phyloP scores from a whole-genome alignment of 1,140 invertebrate genomes.

The Cotesia glomerata region DNA sequence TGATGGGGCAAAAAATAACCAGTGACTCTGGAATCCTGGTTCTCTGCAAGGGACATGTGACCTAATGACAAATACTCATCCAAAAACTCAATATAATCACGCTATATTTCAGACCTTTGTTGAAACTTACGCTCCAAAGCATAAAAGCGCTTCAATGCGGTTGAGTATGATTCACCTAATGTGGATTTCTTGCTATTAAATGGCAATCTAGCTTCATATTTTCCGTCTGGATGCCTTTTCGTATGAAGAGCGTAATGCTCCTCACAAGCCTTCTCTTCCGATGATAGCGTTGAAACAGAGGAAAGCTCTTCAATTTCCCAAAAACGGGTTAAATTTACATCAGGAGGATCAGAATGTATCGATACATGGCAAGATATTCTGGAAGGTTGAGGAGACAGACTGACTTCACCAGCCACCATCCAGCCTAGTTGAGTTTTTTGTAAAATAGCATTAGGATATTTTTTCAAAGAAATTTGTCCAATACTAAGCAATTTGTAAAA shows the following conservation, averaged over 20 bases:
- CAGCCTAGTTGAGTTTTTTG: slow-evolving; percentile 36
- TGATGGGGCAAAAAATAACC: slow-evolving; percentile 28
- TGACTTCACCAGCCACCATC: slow-evolving; percentile 23
- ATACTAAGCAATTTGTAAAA: slow-evolving; percentile 45
- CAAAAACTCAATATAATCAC: slow-evolving; percentile 41
- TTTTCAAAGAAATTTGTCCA: slow-evolving; percentile 28
- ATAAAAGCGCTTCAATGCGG: slow-evolving; percentile 34
- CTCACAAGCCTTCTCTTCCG: slow-evolving; percentile 24
- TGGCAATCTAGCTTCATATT: slow-evolving; percentile 44
- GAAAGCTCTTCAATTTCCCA: slow-evolving; percentile 32
- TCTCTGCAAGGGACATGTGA: slow-evolving; percentile 10
- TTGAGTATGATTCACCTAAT: slow-evolving; percentile 41
- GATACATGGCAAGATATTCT: neutral
- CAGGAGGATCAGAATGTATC: neutral
- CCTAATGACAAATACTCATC: slow-evolving; percentile 38
- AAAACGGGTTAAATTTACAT: slow-evolving; percentile 28
- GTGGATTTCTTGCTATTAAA: slow-evolving; percentile 34
- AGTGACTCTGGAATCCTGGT: neutral
- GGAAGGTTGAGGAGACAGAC: neutral
- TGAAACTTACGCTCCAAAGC: slow-evolving; percentile 45
- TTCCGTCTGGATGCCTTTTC: slow-evolving; percentile 35
- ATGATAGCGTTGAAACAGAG: neutral
- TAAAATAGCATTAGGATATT: neutral
- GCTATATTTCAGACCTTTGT: slow-evolving; percentile 33
- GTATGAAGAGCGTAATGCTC: slow-evolving; percentile 23